Percentiles rank a stretch among this genome's conserved stretches.
Conservation (phyloP, 2,113 vertebrate species). For the Oncorhynchus masou region DNA sequence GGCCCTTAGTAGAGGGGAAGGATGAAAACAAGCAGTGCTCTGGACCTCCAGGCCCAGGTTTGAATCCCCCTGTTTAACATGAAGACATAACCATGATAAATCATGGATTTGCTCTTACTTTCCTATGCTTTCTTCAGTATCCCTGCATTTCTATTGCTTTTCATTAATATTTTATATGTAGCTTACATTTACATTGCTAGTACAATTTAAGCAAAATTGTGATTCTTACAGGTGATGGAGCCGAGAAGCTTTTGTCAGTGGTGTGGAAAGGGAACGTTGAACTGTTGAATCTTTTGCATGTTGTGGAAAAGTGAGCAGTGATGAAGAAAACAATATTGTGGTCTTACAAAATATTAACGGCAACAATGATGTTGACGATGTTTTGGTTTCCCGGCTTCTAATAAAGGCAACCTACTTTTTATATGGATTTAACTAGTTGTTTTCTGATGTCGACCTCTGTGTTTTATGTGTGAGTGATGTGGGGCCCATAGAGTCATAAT, state of each 20-base stretch:
- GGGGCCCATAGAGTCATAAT: not conserved
- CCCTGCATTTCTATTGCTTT: slow-evolving; percentile 37
- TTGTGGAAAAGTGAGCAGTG: slow-evolving; percentile 58
- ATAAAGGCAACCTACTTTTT: slow-evolving; percentile 79
- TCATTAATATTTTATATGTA: slow-evolving; percentile 46
- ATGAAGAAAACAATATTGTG: slow-evolving; percentile 66
- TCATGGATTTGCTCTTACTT: slow-evolving; percentile 16
- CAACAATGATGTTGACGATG: slow-evolving; percentile 64
- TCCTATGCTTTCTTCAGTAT: slow-evolving; percentile 32
- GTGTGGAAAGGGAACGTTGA: slow-evolving; percentile 57
- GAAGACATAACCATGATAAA: not conserved
- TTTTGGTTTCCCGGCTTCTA: slow-evolving; percentile 76
- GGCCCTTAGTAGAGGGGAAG: too few species aligned
- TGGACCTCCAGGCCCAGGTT: too few species aligned
- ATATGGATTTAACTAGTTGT: slow-evolving; percentile 66
- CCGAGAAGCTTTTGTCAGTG: slow-evolving; percentile 53
- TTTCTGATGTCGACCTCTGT: slow-evolving; percentile 45
- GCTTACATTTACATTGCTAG: slow-evolving; percentile 52
- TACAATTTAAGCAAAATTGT: slow-evolving; percentile 65
- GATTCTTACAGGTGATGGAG: slow-evolving; percentile 58
- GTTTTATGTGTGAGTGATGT: slow-evolving; percentile 7
- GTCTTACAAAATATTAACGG: slow-evolving; percentile 58
- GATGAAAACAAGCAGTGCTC: too few species aligned
- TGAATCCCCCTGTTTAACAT: not conserved
- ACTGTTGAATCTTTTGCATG: slow-evolving; percentile 70